Evolutionary conservation across 2,113 vertebrate genomes (phyloP).

Genomic region (Columba janthina): DNA sequence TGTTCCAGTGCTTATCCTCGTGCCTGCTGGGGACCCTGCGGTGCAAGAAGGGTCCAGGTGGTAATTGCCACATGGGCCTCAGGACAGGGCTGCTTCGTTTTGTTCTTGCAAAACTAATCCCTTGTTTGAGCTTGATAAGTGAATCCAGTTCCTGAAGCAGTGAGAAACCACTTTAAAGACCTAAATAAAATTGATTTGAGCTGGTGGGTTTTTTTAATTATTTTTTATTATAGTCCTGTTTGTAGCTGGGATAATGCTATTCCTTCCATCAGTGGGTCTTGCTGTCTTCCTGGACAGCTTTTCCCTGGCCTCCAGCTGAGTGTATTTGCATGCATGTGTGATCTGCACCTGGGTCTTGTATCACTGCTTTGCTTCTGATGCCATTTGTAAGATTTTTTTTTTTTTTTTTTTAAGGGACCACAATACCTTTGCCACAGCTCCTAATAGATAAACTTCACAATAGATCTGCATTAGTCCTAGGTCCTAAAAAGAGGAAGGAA

Average conservation of each 20-base stretch:
- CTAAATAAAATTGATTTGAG: conserved; percentile 63
- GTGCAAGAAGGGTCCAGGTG: neutral
- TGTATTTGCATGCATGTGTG: neutral
- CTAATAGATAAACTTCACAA: neutral
- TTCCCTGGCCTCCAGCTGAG: neutral
- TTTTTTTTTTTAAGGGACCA: neutral
- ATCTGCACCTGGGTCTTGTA: neutral
- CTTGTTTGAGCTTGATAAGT: conserved; percentile 19
- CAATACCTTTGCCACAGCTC: neutral
- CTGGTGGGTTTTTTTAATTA: neutral
- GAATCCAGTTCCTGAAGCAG: neutral
- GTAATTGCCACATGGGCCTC: neutral
- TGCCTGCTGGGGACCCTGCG: conserved; percentile 9
- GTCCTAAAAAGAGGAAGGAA: neutral
- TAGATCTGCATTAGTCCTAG: neutral
- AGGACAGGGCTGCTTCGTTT: neutral
- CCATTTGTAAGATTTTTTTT: neutral
- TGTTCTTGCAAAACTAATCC: neutral
- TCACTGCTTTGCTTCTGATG: neutral
- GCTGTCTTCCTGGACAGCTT: neutral
- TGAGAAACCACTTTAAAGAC: neutral
- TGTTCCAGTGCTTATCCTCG: neutral
- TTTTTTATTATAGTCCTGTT: neutral
- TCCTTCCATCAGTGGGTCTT: neutral
- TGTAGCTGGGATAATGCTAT: conserved; percentile 30